Evolutionary conservation across 2,888 invertebrate species (phyloP).

Genomic region (Apamea crenata): DNA sequence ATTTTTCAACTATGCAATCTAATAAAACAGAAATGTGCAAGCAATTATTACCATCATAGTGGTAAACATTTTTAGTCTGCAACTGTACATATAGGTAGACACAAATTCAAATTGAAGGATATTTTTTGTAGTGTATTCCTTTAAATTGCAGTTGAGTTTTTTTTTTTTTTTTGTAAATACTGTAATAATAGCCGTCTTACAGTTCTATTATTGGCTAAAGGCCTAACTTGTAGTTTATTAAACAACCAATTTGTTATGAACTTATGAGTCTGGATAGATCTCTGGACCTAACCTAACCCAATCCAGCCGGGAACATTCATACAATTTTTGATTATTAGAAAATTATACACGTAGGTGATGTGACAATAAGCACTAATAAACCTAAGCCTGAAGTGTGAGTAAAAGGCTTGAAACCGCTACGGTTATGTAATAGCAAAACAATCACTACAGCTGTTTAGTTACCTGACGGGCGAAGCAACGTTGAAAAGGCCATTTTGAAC

Average conservation of each 20-base stretch:
- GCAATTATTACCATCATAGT: neutral
- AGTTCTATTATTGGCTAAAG: neutral
- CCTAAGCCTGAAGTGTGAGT: neutral
- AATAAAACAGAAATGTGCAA: neutral
- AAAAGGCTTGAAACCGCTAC: conserved; percentile 61
- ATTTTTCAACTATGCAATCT: neutral
- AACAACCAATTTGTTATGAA: neutral
- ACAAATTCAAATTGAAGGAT: neutral
- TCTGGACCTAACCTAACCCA: neutral
- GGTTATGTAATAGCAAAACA: conserved; percentile 82
- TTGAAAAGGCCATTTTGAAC: conserved; percentile 83
- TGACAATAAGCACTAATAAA: neutral
- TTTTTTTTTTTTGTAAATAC: neutral
- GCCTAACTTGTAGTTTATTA: neutral
- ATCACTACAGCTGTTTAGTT: conserved; percentile 58
- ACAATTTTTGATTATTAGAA: too few species aligned
- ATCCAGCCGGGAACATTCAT: neutral
- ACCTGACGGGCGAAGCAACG: conserved; percentile 85
- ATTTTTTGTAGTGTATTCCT: neutral
- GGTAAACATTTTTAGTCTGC: neutral
- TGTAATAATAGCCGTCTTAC: too few species aligned
- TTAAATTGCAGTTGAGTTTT: neutral
- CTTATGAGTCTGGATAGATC: neutral
- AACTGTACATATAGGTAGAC: neutral
- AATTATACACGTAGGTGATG: neutral